These are phyloP conservation scores for Bubo bubo DNA, from an alignment of 2,113 vertebrate genomes.

Conservation along the genomic window DNA sequence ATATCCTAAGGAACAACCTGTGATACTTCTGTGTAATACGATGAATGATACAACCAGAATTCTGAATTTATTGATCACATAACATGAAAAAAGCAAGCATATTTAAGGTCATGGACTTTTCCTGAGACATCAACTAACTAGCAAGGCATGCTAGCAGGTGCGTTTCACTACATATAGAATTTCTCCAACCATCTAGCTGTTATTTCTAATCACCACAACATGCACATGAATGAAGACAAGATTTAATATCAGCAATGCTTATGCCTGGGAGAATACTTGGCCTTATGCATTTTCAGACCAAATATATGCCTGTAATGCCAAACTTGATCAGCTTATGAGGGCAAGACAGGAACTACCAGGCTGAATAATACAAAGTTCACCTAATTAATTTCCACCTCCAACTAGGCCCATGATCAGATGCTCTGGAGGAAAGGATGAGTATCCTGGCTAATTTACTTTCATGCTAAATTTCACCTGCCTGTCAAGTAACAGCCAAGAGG, in stretches of 20 bases:
- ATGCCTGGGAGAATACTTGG: neutral
- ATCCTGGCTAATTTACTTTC: neutral
- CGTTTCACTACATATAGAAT: fast-evolving
- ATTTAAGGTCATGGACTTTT: neutral
- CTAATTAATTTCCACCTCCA: neutral
- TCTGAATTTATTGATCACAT: neutral
- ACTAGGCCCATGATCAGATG: neutral
- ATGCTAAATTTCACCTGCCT: fast-evolving
- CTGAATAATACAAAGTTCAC: neutral
- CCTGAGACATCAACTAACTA: neutral
- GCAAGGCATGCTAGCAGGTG: neutral
- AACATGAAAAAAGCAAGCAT: neutral
- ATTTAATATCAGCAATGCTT: neutral
- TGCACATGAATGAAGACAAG: neutral
- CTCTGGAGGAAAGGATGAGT: neutral
- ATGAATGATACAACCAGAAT: neutral
- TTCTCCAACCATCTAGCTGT: neutral
- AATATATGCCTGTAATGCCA: neutral
- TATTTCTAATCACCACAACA: neutral
- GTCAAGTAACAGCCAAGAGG: neutral
- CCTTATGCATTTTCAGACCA: neutral
- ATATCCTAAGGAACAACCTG: neutral
- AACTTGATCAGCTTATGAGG: neutral
- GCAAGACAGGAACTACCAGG: neutral
- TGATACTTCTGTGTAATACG: neutral